Base-by-base conservation (phyloP, 2,113 vertebrate genomes). In the Haemorhous mexicanus region DNA sequence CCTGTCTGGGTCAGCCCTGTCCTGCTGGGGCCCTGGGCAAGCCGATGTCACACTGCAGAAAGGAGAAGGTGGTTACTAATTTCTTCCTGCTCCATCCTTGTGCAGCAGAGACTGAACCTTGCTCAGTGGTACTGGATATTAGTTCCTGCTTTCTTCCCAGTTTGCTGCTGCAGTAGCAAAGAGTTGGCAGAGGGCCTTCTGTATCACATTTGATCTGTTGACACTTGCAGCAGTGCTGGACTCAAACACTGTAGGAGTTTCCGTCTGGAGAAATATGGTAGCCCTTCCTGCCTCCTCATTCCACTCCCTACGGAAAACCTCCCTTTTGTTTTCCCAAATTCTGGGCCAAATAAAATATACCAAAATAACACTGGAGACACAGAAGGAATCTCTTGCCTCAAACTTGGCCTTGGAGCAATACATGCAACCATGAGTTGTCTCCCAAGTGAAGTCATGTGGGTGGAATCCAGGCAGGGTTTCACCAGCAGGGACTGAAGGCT, bases 331-430 rank as follows among this genome's bases (percentile, higher is more conserved):
- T 97, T 95, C 92, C 91, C 88, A 90, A 94, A 91, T 92, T 64
- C 88, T 46, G 44, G 74, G 96, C 88, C 96, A 97, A 97, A 96
- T 96, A 89, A 95, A 97, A 96, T 90, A 97, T 15, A 90, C 93
- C 95, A 94, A 95, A 97, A 94, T 92, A 96, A 97, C 95, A 94
- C 27, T 84, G 87, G 92, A 95, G 93, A 96, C 96, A 94, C 77
- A 91, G 78, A 47, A 96, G 95, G 92, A 96, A 95, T 95, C 87
- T 93, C 90, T 90, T 92, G 94, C 94, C 90, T 96, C 93, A 95
- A 97, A 94, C 91, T 96, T 95, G 96, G 92, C 94, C 66, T 85
- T 6, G 0, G 81, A 95, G 87, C 77, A 80, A 41, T 18, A 33
- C 56, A 49, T 72, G 79, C 90, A 95, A 9, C 91, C 91, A 79